phyloP scores from a whole-genome alignment of 2,797 vertebrate genomes.

The Cercopithecus diana region DNA sequence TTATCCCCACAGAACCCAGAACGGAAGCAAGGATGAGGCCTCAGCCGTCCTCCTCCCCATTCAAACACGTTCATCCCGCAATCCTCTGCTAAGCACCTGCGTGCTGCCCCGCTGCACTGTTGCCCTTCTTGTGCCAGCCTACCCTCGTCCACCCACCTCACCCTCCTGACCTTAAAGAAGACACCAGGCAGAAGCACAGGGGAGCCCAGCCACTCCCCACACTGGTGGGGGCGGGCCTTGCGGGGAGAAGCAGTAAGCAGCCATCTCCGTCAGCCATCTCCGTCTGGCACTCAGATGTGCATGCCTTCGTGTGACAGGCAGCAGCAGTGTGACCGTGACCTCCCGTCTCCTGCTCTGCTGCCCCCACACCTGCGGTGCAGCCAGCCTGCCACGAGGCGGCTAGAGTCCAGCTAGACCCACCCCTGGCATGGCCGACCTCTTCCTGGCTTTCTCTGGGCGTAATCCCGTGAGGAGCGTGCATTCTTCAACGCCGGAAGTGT shows the following conservation, averaged over 20 bases:
- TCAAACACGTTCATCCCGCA: fast-evolving
- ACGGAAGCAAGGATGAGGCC: neutral
- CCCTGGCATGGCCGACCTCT: neutral
- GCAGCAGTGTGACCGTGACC: neutral
- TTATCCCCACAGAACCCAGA: neutral
- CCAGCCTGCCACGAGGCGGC: neutral
- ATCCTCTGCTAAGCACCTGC: neutral
- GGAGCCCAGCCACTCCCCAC: neutral
- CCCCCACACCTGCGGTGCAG: neutral
- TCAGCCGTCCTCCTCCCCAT: neutral
- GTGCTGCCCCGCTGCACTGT: fast-evolving
- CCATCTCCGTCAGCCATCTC: too few species aligned
- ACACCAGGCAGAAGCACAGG: neutral
- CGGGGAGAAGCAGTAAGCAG: neutral
- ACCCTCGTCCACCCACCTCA: neutral
- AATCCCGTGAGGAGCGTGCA: fast-evolving
- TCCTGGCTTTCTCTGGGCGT: neutral
- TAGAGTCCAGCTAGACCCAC: neutral
- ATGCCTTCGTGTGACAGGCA: fast-evolving
- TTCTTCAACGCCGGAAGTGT: fast-evolving
- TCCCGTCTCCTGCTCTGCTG: neutral
- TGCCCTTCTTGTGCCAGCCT: neutral
- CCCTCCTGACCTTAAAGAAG: neutral
- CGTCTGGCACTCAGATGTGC: fast-evolving
- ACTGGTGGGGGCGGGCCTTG: fast-evolving